Conservation (phyloP, 1,140 invertebrate species). For the Saccostrea echinata region DNA sequence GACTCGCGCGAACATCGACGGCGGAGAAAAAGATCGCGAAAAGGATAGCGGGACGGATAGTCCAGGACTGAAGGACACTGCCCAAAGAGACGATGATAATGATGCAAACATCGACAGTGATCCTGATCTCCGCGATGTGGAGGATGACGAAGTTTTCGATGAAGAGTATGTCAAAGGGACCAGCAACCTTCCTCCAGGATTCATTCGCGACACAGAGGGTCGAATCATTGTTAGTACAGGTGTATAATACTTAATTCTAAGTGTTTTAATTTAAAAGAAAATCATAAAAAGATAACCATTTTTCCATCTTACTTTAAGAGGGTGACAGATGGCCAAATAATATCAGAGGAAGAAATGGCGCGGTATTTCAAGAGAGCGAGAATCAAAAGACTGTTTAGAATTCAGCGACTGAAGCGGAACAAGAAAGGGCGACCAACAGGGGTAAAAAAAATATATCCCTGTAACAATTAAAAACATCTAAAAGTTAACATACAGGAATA, state of each 20-base stretch:
- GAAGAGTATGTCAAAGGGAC: constrained; percentile 42
- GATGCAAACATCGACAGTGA: constrained; percentile 50
- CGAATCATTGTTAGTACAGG: constrained; percentile 33
- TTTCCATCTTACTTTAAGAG: neutral
- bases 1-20: neutral
- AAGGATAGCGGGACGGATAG: constrained; percentile 26
- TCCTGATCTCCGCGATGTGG: constrained; percentile 41
- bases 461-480: too few species aligned
- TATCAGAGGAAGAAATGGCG: constrained; percentile 35
- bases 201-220: constrained; percentile 42
- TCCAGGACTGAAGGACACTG: constrained; percentile 11
- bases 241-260: neutral
- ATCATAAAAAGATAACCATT: neutral
- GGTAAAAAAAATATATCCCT: neutral
- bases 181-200: constrained; percentile 22
- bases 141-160: constrained; percentile 51
- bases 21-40: neutral
- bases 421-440: constrained; percentile 50
- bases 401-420: constrained; percentile 45
- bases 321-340: constrained; percentile 42
- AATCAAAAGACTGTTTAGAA: constrained; percentile 41
- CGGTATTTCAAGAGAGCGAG: constrained; percentile 36
- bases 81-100: constrained; percentile 14
- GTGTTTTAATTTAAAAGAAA: neutral
- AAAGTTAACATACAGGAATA: neutral